These are phyloP conservation scores for Phyto melanocephala DNA, from an alignment of 2,888 invertebrate species.

Conservation along the genomic window DNA sequence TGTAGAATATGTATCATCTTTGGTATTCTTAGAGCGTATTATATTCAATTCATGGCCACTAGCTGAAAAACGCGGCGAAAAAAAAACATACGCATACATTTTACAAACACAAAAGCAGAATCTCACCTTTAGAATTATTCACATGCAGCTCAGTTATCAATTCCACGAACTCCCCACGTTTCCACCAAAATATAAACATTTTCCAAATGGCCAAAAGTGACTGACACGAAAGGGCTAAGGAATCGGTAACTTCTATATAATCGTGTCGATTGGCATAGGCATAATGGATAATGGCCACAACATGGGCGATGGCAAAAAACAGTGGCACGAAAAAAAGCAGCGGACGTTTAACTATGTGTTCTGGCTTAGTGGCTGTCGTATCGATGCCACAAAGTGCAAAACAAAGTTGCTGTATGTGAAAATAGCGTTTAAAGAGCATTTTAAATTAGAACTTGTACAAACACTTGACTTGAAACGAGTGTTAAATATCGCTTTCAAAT, in stretches of 20 bases:
- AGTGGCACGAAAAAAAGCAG: conserved; percentile 11
- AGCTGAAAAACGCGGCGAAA: conserved; percentile 17
- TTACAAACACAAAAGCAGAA: neutral
- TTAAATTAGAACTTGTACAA: neutral
- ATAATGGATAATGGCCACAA: conserved; percentile 32
- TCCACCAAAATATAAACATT: conserved; percentile 22
- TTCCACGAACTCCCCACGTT: conserved; percentile 11
- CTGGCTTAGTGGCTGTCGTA: neutral
- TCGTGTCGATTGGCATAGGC: conserved; percentile 31
- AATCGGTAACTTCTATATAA: conserved; percentile 53
- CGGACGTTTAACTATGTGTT: conserved; percentile 23
- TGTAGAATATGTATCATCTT: conserved; percentile 6
- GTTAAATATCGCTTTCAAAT: neutral
- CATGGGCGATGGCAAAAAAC: conserved; percentile 13
- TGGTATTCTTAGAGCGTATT: conserved; percentile 20
- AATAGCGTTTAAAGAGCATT: conserved; percentile 37
- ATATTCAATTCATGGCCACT: neutral
- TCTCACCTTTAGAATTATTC: neutral
- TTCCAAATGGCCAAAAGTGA: conserved; percentile 42
- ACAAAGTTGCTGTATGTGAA: conserved; percentile 29
- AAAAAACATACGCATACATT: neutral
- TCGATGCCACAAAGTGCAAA: conserved; percentile 42
- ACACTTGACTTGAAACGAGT: neutral
- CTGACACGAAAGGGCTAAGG: conserved; percentile 30
- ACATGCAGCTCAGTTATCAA: neutral